Evolutionary conservation across 2,113 vertebrate species (phyloP), one percentile per base, ranked within the genome.

Genomic region (Muscicapa adusta): DNA sequence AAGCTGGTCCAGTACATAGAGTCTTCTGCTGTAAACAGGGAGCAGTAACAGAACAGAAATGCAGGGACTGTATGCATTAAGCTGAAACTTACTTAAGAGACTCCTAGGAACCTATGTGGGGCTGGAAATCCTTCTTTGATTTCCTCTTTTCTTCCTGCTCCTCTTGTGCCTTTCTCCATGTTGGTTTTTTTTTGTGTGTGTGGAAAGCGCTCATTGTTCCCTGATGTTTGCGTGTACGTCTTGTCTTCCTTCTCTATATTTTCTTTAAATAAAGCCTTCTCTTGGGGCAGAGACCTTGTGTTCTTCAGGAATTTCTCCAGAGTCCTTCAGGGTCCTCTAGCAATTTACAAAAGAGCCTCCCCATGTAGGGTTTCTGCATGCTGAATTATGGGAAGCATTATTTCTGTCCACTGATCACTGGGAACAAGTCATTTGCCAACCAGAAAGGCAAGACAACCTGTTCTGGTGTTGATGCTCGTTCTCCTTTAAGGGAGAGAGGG

Each of bases 191-290:
- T n/a, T n/a, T n/a, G n/a, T n/a, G n/a, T 74, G 57, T 2, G 0
- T 25, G 42, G 63, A 58, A 67, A 54, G 38, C 1, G 2, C 33
- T 75, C 6, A 0, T 2, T 2, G 17, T 73, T 92, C 61, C 18
- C 29, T 0, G 0, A 17, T 24, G 6, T 62, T 33, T 57, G 8
- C 3, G 1, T 63, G 19, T 28, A 2, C 61, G n/a, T 40, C 34
- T 88, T 60, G 18, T 43, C 17, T 92, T 61, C 53, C 24, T 79
- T 65, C 2, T 0, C 33, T 89, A 29, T 65, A 65, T 26, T 54
- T 53, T 50, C 66, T 65, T 87, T 22, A 56, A 94, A 76, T 33
- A 40, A 82, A 91, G 22, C 19, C n/a, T 60, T 66, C 38, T 70
- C 36, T 63, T 43, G 38, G 18, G 51, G 17, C 56, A 63, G 78